Percentiles rank a stretch among this genome's conserved stretches.
Evolutionary conservation across 1,140 invertebrate genomes (phyloP).

Genomic region (Drosophila takahashii): DNA sequence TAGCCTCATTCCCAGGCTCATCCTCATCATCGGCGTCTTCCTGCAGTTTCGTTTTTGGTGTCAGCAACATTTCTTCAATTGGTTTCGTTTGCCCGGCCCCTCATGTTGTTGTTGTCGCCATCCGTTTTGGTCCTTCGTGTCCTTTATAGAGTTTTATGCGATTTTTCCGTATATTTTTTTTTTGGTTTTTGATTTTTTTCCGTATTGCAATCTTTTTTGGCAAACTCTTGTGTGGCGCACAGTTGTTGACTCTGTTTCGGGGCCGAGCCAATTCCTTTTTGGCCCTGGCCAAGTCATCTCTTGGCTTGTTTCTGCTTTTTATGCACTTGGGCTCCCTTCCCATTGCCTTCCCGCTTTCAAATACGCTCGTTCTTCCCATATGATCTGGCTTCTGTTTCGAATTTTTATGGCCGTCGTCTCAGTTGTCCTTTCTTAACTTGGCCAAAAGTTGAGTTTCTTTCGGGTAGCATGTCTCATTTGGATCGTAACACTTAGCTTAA

Average conservation of each 20-base stretch:
- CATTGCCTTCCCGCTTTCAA: background rate
- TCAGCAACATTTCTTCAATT: slow-evolving; percentile 80
- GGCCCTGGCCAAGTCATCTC: slow-evolving; percentile 53
- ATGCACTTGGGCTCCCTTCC: slow-evolving; percentile 54
- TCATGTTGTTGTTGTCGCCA: slow-evolving; percentile 8
- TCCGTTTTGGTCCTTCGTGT: slow-evolving; percentile 30
- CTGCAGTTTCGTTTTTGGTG: slow-evolving; percentile 77
- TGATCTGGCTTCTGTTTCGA: slow-evolving; percentile 64
- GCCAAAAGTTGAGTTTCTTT: slow-evolving; percentile 24
- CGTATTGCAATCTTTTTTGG: slow-evolving; percentile 45
- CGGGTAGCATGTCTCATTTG: slow-evolving; percentile 64
- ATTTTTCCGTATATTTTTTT: slow-evolving; percentile 6
- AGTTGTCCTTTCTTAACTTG: slow-evolving; percentile 17
- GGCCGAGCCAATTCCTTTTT: slow-evolving; percentile 71
- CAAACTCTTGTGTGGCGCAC: slow-evolving; percentile 55
- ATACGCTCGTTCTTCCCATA: slow-evolving; percentile 30
- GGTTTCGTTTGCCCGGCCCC: slow-evolving; percentile 62
- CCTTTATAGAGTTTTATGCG: slow-evolving; percentile 50
- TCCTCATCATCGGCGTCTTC: slow-evolving; percentile 32
- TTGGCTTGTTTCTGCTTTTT: slow-evolving; percentile 68
- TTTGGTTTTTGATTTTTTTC: slow-evolving; percentile 9
- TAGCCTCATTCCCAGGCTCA: slow-evolving; percentile 42
- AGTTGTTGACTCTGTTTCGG: slow-evolving; percentile 77
- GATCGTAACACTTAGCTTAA: slow-evolving; percentile 76
- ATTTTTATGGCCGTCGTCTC: slow-evolving; percentile 71